Base-by-base conservation (phyloP, 2,113 vertebrate species). In the Rhea americana region DNA sequence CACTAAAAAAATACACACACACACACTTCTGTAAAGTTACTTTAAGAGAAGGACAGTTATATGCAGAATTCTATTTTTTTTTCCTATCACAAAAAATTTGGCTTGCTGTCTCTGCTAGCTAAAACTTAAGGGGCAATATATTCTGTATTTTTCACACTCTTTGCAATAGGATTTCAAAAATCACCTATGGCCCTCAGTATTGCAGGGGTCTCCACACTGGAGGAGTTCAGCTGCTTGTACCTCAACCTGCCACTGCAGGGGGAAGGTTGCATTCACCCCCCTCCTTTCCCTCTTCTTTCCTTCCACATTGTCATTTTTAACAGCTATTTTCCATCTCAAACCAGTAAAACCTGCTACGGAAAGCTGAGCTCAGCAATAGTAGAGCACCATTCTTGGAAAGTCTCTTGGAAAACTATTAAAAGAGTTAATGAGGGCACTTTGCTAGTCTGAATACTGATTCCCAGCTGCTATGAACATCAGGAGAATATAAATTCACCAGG, bases 401-500 rank as follows among this genome's bases (percentile, higher is more conserved):
- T 5, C 24, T 90, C 58, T 68, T 11, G 41, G 77, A 77, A 87
- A 93, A 74, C 37, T 13, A 37, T 30, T 74, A 19, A 17, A 80
- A 13, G 21, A 48, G 70, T 25, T 21, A 28, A 22, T 1, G 8
- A 7, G 58, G 16, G 56, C 15, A 3, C 37, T 61, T 17, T 7
- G 10, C 20, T 39, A 16, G 10, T 41, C 6, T 0, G 41, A 15
- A 16, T 3, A 4, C 5, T 26, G 1, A 5, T 24, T 48, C 65
- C 28, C 2, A 26, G 28, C 79, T 14, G 37, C 9, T 5, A 6
- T 0, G 7, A 20, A 22, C n/a, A 32, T 4, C 25, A 1, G 0
- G n/a, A 6, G 26, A n/a, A 21, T 0, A 0, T 0, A 45, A 53
- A 2, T 16, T 2, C 47, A 6, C 1, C 4, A 41, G 30, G 50